phyloP scores from a whole-genome alignment of 1,140 invertebrate species.

The Habropoda laboriosa region DNA sequence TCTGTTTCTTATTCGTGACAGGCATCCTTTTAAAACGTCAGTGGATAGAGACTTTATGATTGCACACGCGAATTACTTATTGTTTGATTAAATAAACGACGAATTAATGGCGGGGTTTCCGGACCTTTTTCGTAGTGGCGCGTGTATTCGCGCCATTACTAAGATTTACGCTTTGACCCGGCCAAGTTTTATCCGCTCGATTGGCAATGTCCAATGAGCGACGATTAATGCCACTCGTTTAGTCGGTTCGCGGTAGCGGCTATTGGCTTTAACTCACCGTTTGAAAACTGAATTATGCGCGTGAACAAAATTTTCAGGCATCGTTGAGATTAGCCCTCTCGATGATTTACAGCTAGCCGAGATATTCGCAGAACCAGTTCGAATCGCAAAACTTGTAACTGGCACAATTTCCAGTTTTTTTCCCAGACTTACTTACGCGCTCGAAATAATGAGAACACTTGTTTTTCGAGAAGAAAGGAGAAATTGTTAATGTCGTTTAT shows the following conservation, averaged over 20 bases:
- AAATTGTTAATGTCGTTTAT: too few species aligned
- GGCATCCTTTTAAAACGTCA: too few species aligned
- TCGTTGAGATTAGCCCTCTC: conserved; percentile 9
- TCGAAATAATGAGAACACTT: background rate
- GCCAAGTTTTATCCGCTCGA: conserved; percentile 52
- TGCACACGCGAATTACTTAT: background rate
- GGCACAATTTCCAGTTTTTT: background rate
- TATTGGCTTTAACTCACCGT: conserved; percentile 14
- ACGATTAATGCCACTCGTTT: conserved; percentile 50
- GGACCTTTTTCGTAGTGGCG: background rate
- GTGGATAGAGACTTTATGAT: too few species aligned
- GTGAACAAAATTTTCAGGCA: background rate
- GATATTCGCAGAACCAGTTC: background rate
- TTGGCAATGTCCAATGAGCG: conserved; percentile 47
- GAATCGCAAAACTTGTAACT: background rate
- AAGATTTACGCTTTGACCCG: conserved; percentile 49
- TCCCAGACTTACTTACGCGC: too few species aligned
- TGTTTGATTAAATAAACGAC: conserved; percentile 11
- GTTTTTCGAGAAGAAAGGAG: background rate
- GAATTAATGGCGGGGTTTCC: conserved; percentile 6
- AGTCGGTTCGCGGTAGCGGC: conserved; percentile 41
- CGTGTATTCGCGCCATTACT: conserved; percentile 27
- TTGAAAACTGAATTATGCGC: conserved; percentile 39
- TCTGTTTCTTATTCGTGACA: too few species aligned
- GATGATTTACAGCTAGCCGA: conserved; percentile 4